Percentiles rank a stretch among this genome's conserved stretches.
phyloP scores from a whole-genome alignment of 2,113 vertebrate species.

The Tinamus guttatus region DNA sequence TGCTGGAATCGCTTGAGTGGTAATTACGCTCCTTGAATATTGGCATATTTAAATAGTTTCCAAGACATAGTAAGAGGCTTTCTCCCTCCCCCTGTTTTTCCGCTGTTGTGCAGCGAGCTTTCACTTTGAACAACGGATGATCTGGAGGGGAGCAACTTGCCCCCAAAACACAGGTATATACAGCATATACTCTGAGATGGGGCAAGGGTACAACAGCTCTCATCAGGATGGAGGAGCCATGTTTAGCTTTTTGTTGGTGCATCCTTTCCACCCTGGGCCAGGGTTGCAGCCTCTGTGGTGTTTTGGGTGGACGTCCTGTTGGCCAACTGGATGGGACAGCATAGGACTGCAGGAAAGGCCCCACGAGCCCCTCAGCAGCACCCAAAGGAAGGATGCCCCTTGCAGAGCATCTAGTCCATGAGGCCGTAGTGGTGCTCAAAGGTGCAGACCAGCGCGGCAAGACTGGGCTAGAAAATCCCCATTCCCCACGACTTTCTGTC shows the following conservation, averaged over 20 bases:
- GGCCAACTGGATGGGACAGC: accelerated
- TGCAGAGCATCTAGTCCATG: not conserved
- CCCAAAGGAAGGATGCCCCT: not conserved
- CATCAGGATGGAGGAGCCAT: not conserved
- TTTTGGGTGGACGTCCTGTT: accelerated
- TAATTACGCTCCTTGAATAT: too few species aligned
- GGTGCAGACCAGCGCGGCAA: accelerated
- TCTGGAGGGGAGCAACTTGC: not conserved
- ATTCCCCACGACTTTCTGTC: not conserved
- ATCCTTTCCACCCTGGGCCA: accelerated
- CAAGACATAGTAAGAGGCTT: slow-evolving; percentile 30
- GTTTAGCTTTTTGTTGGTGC: too few species aligned
- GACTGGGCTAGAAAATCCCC: not conserved
- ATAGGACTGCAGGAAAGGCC: not conserved
- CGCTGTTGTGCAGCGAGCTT: not conserved
- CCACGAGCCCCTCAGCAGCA: not conserved
- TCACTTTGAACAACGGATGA: not conserved
- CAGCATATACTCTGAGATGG: too few species aligned
- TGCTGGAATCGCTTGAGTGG: too few species aligned
- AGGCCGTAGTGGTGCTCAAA: not conserved
- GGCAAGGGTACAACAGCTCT: too few species aligned
- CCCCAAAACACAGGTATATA: not conserved
- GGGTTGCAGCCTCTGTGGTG: accelerated
- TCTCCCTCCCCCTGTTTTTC: not conserved
- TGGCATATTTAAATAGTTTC: not conserved